Evolutionary conservation across 1,140 invertebrate species (phyloP).

Genomic region (Drosophila murphyi): DNA sequence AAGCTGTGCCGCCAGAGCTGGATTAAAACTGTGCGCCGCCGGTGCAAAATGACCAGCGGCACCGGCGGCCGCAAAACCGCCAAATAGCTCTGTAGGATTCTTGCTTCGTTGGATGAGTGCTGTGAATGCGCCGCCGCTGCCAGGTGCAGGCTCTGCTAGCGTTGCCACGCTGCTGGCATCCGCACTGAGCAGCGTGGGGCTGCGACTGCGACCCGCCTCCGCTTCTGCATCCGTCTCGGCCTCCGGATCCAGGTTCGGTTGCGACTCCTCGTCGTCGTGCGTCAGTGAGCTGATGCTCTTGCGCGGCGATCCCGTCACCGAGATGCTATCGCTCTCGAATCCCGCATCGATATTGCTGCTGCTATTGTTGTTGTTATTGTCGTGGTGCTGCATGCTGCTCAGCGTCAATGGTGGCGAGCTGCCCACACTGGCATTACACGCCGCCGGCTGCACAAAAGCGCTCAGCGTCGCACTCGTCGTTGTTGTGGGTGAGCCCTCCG

Average conservation of each 20-base stretch:
- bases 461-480: conserved; percentile 63
- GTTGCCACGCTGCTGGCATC: conserved; percentile 47
- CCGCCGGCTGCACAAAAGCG: conserved; percentile 55
- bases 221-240: conserved; percentile 8
- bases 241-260: conserved; percentile 40
- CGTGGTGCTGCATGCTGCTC: conserved; percentile 66
- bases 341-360: conserved; percentile 80
- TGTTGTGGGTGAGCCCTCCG: conserved; percentile 85
- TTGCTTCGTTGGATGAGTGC: conserved; percentile 81
- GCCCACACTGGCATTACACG: conserved; percentile 28
- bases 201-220: conserved; percentile 38
- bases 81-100: conserved; percentile 77
- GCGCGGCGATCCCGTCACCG: conserved; percentile 87
- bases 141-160: background rate
- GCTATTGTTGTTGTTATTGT: conserved; percentile 72
- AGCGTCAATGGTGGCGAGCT: conserved; percentile 59
- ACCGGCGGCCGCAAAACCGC: conserved; percentile 83
- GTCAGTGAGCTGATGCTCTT: conserved; percentile 66
- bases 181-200: conserved; percentile 36
- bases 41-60: conserved; percentile 73
- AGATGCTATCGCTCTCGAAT: conserved; percentile 88
- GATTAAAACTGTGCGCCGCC: conserved; percentile 86
- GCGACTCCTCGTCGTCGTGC: conserved; percentile 62
- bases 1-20: conserved; percentile 88
- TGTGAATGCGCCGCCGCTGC: conserved; percentile 76